These are phyloP conservation scores for Rhinoraja longicauda DNA, from an alignment of 2,797 vertebrate species.

Conservation along the genomic window DNA sequence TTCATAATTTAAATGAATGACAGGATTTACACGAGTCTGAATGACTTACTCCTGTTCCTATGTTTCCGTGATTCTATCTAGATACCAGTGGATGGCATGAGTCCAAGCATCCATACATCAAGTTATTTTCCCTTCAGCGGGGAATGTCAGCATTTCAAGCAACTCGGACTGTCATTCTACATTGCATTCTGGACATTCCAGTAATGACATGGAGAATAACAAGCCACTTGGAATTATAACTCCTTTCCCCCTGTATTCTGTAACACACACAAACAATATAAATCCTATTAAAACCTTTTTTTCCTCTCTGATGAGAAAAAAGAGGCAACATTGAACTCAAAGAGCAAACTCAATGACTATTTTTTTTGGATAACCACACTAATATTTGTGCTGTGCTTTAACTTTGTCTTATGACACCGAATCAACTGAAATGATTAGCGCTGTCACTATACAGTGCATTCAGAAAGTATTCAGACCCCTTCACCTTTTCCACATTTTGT, in stretches of 20 bases:
- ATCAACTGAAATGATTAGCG: constrained; percentile 1
- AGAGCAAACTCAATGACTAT: neutral
- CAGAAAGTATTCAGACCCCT: too few species aligned
- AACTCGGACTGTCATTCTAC: neutral
- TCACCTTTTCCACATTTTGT: too few species aligned
- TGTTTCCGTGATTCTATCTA: neutral
- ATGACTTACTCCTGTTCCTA: neutral
- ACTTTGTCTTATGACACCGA: neutral
- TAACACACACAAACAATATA: constrained; percentile 41
- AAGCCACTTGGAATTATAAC: constrained; percentile 25
- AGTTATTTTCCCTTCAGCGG: neutral
- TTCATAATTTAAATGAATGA: neutral
- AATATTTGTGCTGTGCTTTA: neutral
- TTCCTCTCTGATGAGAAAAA: neutral
- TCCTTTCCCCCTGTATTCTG: constrained; percentile 43
- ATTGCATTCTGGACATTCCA: neutral
- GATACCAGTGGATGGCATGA: neutral
- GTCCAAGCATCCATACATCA: neutral
- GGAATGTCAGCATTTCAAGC: neutral
- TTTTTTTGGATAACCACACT: neutral
- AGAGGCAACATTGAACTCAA: neutral
- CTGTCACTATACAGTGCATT: too few species aligned
- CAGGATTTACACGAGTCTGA: neutral
- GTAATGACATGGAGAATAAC: neutral
- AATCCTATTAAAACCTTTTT: neutral